A percentile compares a stretch with the other conserved stretches of the same genome.
Conservation (phyloP, 2,888 invertebrate genomes). For the Lottia scabra region DNA sequence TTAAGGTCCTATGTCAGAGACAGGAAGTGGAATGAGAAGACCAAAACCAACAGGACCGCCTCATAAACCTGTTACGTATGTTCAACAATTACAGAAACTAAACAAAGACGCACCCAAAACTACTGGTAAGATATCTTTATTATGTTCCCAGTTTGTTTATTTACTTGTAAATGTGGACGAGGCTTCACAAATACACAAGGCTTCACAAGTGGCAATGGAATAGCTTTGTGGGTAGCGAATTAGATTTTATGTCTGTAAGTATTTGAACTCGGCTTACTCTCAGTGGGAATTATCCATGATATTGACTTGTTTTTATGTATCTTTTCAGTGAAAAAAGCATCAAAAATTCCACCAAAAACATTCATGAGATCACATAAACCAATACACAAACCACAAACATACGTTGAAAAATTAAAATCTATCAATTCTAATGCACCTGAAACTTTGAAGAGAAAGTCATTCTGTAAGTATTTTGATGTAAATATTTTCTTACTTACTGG, state of each 20-base stretch:
- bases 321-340: constrained; percentile 10
- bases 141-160: constrained; percentile 14
- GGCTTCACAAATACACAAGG: no score
- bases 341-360: constrained; percentile 38
- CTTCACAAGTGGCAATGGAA: no score
- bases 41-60: constrained; percentile 30
- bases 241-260: no score
- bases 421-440: constrained; percentile 48
- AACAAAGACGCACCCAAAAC: constrained; percentile 33
- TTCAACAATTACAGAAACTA: constrained; percentile 59
- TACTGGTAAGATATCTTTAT: background rate
- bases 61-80: constrained; percentile 62
- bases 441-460: constrained; percentile 6
- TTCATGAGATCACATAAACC: constrained; percentile 47
- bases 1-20: no score
- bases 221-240: no score
- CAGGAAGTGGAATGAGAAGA: background rate
- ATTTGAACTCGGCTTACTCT: no score
- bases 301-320: no score
- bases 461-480: background rate
- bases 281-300: no score
- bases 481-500: no score
- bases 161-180: no score
- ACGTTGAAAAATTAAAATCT: constrained; percentile 58
- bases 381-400: constrained; percentile 61